phyloP scores from a whole-genome alignment of 1,140 invertebrate species.

The Muscidifurax raptorellus region DNA sequence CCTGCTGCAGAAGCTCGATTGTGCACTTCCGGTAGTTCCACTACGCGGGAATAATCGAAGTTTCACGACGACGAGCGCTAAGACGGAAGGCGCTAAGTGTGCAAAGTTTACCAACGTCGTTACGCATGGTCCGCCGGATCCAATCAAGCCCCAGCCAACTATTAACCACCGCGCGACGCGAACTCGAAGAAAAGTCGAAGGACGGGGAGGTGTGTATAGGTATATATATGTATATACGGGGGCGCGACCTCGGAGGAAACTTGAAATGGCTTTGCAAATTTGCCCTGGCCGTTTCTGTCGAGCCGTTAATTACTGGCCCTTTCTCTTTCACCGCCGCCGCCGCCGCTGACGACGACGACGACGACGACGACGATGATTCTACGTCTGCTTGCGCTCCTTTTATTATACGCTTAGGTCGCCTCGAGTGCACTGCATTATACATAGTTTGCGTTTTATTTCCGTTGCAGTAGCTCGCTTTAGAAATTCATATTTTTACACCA shows the following conservation, averaged over 20 bases:
- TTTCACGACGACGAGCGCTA: constrained; percentile 44
- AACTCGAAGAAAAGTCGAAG: constrained; percentile 63
- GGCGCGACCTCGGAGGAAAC: constrained; percentile 53
- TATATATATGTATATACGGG: constrained; percentile 36
- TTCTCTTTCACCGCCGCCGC: constrained; percentile 45
- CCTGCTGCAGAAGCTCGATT: neutral
- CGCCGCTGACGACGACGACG: neutral
- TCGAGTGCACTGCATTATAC: too few relatives aligned
- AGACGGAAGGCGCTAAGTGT: constrained; percentile 64
- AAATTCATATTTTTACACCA: too few relatives aligned
- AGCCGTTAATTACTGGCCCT: constrained; percentile 67
- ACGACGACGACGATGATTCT: neutral
- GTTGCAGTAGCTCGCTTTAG: too few relatives aligned
- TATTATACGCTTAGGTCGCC: constrained; percentile 3
- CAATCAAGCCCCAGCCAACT: constrained; percentile 67
- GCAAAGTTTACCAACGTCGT: constrained; percentile 71
- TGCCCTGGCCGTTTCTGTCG: constrained; percentile 62
- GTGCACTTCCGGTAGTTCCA: constrained; percentile 8
- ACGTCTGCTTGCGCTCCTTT: constrained; percentile 17
- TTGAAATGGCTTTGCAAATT: constrained; percentile 75
- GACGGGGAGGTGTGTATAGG: constrained; percentile 51
- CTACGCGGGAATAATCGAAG: constrained; percentile 31
- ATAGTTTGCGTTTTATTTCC: neutral
- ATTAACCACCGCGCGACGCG: constrained; percentile 60
- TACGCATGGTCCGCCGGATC: constrained; percentile 66